These are phyloP conservation scores for Sesamia nonagrioides DNA, from an alignment of 1,140 invertebrate species.

Conservation along the genomic window DNA sequence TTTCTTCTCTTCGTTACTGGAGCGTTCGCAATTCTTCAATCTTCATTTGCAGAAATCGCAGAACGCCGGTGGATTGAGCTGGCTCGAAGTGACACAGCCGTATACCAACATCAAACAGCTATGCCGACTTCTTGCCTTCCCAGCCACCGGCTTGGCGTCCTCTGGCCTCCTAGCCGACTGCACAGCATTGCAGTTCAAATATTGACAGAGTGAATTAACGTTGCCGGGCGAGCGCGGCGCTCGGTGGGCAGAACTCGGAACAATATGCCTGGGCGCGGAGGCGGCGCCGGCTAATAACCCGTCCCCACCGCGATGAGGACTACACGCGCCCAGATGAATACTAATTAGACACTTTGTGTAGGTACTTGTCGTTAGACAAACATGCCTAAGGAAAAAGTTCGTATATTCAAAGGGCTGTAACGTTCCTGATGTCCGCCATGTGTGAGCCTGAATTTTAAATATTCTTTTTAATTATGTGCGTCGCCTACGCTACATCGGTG, in stretches of 20 bases:
- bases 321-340: conserved; percentile 87
- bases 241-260: conserved; percentile 83
- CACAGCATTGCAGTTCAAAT: conserved; percentile 75
- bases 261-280: conserved; percentile 86
- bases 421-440: conserved; percentile 30
- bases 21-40: conserved; percentile 69
- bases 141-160: conserved; percentile 85
- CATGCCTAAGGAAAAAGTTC: conserved; percentile 57
- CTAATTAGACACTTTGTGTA: conserved; percentile 84
- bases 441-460: conserved; percentile 22
- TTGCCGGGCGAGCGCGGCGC: conserved; percentile 78
- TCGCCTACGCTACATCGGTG: conserved; percentile 46
- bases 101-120: conserved; percentile 89
- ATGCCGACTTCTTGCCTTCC: conserved; percentile 91
- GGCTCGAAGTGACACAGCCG: conserved; percentile 90
- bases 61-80: conserved; percentile 88
- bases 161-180: conserved; percentile 61
- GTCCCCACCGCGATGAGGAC: conserved; percentile 86
- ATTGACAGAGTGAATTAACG: conserved; percentile 82
- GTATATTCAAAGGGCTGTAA: conserved; percentile 46
- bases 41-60: conserved; percentile 88
- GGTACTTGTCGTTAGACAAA: conserved; percentile 79
- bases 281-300: conserved; percentile 86
- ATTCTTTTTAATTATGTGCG: neutral
- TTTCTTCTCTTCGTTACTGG: conserved; percentile 71